Conservation (phyloP, 1,140 invertebrate species). For the Colletes gigas region DNA sequence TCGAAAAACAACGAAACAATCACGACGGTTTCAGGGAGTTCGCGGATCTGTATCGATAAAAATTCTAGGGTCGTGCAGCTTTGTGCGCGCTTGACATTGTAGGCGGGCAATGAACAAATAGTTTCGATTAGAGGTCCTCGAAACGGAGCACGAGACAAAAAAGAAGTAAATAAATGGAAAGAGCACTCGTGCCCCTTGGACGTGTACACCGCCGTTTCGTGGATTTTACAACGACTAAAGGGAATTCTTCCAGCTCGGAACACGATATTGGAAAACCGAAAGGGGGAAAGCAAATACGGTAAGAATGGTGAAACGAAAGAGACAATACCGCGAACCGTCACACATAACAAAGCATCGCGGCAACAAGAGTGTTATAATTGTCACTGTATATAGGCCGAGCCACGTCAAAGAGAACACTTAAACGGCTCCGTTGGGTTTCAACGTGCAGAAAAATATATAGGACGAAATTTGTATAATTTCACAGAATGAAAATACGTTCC, state of each 20-base stretch:
- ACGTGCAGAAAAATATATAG: too few species aligned
- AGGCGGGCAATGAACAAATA: conserved; percentile 25
- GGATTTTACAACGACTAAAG: conserved; percentile 45
- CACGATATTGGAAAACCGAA: conserved; percentile 53
- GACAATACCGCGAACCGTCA: conserved; percentile 3
- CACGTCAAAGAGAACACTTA: background rate
- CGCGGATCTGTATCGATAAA: background rate
- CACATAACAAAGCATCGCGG: conserved; percentile 3
- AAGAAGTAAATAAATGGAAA: conserved; percentile 27
- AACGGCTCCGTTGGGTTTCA: background rate
- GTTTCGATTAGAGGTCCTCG: conserved; percentile 28
- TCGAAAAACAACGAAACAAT: background rate
- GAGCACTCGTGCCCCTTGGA: conserved; percentile 15
- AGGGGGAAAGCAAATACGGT: conserved; percentile 27
- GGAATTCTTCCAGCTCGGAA: conserved; percentile 33
- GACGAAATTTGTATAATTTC: too few species aligned
- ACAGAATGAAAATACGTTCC: too few species aligned
- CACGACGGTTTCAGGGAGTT: background rate
- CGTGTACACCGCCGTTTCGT: conserved; percentile 26
- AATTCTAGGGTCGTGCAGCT: background rate
- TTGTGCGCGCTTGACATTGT: background rate
- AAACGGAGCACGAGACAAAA: conserved; percentile 14
- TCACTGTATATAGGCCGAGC: background rate
- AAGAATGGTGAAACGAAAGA: background rate
- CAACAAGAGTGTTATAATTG: conserved; percentile 6